Conservation (phyloP, 2,888 invertebrate genomes). For the Iphiclides podalirius region DNA sequence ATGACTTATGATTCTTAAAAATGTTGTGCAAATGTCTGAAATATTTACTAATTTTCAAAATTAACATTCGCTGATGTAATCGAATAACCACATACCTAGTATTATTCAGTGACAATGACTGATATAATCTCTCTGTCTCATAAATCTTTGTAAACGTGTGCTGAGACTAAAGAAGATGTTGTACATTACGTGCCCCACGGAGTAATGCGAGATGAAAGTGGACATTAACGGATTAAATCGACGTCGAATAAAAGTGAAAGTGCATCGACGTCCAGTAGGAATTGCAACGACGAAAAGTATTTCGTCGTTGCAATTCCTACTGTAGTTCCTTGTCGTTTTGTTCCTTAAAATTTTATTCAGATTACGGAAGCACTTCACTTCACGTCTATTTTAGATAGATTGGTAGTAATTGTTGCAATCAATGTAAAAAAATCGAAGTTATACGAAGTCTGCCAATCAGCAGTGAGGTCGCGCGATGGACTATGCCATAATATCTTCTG, state of each 20-base stretch:
- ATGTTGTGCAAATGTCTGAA: no score
- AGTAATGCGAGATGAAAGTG: slow-evolving; percentile 39
- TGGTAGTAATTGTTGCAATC: no score
- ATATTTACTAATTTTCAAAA: background rate
- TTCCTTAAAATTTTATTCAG: no score
- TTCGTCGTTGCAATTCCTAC: slow-evolving; percentile 24
- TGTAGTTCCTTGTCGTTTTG: no score
- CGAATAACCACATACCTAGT: no score
- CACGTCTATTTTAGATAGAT: no score
- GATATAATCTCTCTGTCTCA: background rate
- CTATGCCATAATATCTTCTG: no score
- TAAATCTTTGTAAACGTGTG: slow-evolving; percentile 13
- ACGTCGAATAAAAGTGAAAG: slow-evolving; percentile 35
- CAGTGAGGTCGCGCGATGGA: no score
- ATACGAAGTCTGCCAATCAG: no score
- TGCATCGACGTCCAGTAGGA: slow-evolving; percentile 29
- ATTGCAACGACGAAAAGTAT: slow-evolving; percentile 29
- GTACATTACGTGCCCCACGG: slow-evolving; percentile 33
- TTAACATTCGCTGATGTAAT: background rate
- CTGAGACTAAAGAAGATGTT: slow-evolving; percentile 27
- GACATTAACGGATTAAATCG: slow-evolving; percentile 35
- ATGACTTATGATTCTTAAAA: no score
- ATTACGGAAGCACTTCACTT: no score
- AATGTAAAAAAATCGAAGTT: no score
- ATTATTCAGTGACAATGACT: background rate